Evolutionary conservation across 2,113 vertebrate genomes (phyloP).

Genomic region (Corapipo altera): DNA sequence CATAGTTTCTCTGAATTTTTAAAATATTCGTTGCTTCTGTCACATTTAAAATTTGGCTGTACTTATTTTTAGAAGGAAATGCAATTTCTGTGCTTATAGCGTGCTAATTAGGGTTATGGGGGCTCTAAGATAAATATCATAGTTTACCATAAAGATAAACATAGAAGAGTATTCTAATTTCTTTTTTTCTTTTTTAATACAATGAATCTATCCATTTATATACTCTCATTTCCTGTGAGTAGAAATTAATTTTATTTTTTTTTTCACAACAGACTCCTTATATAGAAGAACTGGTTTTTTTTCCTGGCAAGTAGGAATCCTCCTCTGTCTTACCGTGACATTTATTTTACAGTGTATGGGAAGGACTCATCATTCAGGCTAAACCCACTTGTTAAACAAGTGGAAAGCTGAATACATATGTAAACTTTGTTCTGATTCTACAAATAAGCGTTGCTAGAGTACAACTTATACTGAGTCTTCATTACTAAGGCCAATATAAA

Average conservation of each 20-base stretch:
- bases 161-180: not conserved
- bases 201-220: accelerated
- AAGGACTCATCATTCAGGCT: not conserved
- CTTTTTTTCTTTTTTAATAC: not conserved
- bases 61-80: not conserved
- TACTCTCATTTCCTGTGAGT: not conserved
- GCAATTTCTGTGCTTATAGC: not conserved
- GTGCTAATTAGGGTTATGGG: not conserved
- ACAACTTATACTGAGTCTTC: not conserved
- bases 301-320: not conserved
- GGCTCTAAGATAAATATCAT: not conserved
- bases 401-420: not conserved
- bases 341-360: not conserved
- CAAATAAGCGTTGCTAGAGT: not conserved
- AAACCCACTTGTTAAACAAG: not conserved
- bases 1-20: not conserved
- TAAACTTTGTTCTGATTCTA: not conserved
- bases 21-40: not conserved
- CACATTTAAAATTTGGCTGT: not conserved
- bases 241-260: not conserved
- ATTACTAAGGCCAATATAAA: not conserved
- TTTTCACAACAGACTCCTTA: not conserved
- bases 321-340: not conserved
- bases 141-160: not conserved
- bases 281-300: not conserved